Evolutionary conservation across 2,797 vertebrate genomes (phyloP).

Genomic region (Channa striata): DNA sequence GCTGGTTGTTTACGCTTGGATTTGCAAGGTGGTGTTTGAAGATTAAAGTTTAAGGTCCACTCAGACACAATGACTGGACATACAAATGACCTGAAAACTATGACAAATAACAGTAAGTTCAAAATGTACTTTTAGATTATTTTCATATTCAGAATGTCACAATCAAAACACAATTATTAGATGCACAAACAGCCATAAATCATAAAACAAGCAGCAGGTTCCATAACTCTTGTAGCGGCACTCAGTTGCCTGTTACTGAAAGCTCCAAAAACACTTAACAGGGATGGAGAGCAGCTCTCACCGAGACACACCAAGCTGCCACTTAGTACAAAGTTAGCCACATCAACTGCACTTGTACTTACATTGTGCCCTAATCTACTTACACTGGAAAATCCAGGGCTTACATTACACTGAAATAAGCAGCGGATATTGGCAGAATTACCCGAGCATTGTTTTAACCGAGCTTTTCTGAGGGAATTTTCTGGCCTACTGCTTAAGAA

Average conservation of each 20-base stretch:
- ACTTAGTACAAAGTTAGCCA: slow-evolving; percentile 75
- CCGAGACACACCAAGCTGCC: slow-evolving; percentile 49
- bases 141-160: background rate
- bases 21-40: too few relatives aligned
- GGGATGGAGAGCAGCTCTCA: slow-evolving; percentile 32
- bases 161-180: background rate
- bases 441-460: slow-evolving; percentile 75
- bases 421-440: slow-evolving; percentile 79
- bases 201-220: background rate
- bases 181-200: slow-evolving; percentile 11
- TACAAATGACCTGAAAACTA: background rate
- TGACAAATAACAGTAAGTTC: too few relatives aligned
- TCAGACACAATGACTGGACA: background rate
- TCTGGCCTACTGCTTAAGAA: slow-evolving; percentile 65
- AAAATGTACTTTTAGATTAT: background rate
- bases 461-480: slow-evolving; percentile 76
- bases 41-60: background rate
- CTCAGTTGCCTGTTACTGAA: slow-evolving; percentile 12
- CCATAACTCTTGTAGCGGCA: slow-evolving; percentile 3
- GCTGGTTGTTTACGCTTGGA: too few relatives aligned
- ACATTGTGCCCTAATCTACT: slow-evolving; percentile 84
- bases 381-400: slow-evolving; percentile 79
- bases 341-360: slow-evolving; percentile 78
- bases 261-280: slow-evolving; percentile 33
- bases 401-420: slow-evolving; percentile 82